phyloP scores from a whole-genome alignment of 2,113 vertebrate species.

The Pelobates fuscus region DNA sequence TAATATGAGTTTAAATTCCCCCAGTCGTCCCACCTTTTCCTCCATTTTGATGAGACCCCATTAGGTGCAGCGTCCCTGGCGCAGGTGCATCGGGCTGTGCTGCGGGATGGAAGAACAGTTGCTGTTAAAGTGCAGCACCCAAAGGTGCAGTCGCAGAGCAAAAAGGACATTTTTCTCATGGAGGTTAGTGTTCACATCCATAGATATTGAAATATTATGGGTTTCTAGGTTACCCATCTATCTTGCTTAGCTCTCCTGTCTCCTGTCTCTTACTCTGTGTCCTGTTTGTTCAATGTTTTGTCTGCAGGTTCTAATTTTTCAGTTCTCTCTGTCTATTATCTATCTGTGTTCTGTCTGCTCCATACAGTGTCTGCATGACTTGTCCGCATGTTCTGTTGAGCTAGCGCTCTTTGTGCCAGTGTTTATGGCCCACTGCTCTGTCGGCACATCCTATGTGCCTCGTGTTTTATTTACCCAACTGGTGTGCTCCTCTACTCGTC shows the following conservation, averaged over 20 bases:
- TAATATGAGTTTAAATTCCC: no score
- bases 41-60: constrained; percentile 86
- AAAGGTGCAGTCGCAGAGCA: constrained; percentile 89
- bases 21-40: constrained; percentile 87
- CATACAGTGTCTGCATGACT: no score
- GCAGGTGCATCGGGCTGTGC: constrained; percentile 95
- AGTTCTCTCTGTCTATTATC: not conserved
- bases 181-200: constrained; percentile 81
- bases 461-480: no score
- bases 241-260: not conserved
- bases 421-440: no score
- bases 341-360: no score
- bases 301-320: no score
- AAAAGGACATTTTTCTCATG: constrained; percentile 90
- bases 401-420: no score
- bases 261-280: no score
- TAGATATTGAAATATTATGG: not conserved
- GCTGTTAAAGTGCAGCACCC: constrained; percentile 97
- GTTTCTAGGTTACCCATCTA: not conserved
- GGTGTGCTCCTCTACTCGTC: no score
- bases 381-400: no score
- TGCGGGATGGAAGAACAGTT: constrained; percentile 88
- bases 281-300: no score
- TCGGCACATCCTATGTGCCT: no score
- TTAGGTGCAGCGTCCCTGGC: constrained; percentile 91